Evolutionary conservation across 1,140 invertebrate genomes (phyloP).

Genomic region (Drosophila sturtevanti): DNA sequence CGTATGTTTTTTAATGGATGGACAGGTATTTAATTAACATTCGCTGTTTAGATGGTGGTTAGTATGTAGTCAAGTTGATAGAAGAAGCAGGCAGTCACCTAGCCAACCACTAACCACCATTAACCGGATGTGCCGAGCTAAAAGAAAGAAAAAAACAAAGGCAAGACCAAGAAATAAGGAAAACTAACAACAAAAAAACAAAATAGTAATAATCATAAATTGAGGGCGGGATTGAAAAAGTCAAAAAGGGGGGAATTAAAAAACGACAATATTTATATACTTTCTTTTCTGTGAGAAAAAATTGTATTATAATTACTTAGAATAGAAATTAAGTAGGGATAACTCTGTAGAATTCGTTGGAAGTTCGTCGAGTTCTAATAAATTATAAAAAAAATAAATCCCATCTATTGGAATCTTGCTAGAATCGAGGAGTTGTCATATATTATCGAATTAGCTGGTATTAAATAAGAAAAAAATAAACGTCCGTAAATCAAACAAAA

Average conservation of each 20-base stretch:
- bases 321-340: no score
- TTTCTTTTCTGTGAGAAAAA: conserved; percentile 18
- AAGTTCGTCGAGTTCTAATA: no score
- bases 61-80: neutral
- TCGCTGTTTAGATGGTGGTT: conserved; percentile 30
- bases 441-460: no score
- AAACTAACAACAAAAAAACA: no score
- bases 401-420: no score
- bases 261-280: neutral
- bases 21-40: conserved; percentile 81
- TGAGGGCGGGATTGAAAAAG: conserved; percentile 28
- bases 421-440: no score
- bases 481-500: no score
- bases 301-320: no score
- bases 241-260: conserved; percentile 13
- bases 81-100: conserved; percentile 33
- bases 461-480: no score
- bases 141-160: conserved; percentile 5
- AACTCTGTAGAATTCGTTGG: no score
- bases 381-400: no score
- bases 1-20: conserved; percentile 76
- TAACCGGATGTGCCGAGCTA: conserved; percentile 58
- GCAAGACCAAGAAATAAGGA: conserved; percentile 22
- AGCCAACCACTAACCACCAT: conserved; percentile 17
- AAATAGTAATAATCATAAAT: conserved; percentile 22